Percentiles rank a stretch among this genome's conserved stretches.
These are phyloP conservation scores for Trinorchestia longiramus DNA, from an alignment of 1,140 invertebrate genomes.

Conservation along the genomic window DNA sequence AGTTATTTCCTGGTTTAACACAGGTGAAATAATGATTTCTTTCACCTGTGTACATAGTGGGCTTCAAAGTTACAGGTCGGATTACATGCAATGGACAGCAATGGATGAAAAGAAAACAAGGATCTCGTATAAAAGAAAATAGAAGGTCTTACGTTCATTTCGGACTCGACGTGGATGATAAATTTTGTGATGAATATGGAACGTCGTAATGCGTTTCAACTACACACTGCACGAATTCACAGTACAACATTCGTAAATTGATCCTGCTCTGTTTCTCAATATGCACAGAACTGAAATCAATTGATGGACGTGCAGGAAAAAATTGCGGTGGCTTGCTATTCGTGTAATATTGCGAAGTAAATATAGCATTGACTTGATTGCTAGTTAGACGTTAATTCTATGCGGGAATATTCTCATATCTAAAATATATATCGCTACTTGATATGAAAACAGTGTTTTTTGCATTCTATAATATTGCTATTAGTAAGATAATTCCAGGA, in stretches of 20 bases:
- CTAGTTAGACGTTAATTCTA: neutral
- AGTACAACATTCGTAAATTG: neutral
- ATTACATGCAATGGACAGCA: neutral
- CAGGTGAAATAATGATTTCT: neutral
- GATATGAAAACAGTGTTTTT: neutral
- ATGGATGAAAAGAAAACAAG: neutral
- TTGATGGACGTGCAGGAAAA: neutral
- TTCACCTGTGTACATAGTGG: neutral
- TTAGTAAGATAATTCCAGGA: too few species aligned
- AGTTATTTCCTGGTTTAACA: too few species aligned
- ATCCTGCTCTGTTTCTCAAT: neutral
- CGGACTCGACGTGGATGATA: neutral
- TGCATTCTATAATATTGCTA: too few species aligned
- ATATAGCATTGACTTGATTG: neutral
- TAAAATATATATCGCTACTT: neutral
- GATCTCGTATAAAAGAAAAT: neutral
- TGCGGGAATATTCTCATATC: neutral
- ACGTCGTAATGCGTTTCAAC: neutral
- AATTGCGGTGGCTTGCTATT: neutral
- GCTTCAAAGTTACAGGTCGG: neutral
- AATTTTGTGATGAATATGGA: neutral
- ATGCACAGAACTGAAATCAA: neutral
- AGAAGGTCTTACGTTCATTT: neutral
- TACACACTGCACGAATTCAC: neutral
- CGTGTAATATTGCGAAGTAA: neutral